Percentiles rank a stretch among this genome's conserved stretches.
Conservation (phyloP, 2,113 vertebrate species). For the Orthonyx spaldingii region DNA sequence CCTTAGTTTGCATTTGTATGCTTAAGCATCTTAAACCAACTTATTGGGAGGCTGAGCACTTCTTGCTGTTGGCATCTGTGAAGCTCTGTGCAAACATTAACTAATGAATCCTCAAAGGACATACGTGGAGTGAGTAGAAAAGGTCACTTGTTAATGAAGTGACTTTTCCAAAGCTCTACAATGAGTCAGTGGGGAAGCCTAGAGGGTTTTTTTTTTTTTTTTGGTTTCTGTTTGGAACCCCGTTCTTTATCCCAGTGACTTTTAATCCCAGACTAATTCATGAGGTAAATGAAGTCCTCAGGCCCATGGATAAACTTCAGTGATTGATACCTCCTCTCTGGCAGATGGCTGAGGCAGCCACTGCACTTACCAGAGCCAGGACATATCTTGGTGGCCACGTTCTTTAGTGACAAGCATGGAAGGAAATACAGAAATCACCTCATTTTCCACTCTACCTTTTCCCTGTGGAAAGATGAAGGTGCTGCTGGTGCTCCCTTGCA, state of each 20-base stretch:
- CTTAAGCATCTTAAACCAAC: slow-evolving; percentile 41
- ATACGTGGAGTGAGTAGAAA: neutral
- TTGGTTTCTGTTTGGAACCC: neutral
- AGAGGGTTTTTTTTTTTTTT: neutral
- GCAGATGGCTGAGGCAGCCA: neutral
- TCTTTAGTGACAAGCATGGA: neutral
- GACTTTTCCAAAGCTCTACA: slow-evolving; percentile 18
- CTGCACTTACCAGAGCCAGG: neutral
- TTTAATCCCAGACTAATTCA: neutral
- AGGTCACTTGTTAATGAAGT: slow-evolving; percentile 51
- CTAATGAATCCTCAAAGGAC: slow-evolving; percentile 52
- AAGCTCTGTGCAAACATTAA: slow-evolving; percentile 40
- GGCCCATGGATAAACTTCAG: neutral
- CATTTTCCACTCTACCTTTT: neutral
- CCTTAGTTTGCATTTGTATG: slow-evolving; percentile 40
- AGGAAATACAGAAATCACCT: neutral
- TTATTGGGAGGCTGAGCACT: slow-evolving; percentile 44
- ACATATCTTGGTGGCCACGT: neutral
- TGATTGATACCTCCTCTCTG: neutral
- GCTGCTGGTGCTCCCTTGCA: neutral
- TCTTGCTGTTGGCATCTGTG: neutral
- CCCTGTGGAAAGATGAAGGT: neutral
- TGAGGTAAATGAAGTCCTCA: neutral
- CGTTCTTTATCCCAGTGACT: neutral
- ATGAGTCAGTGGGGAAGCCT: neutral